Conservation (phyloP, 2,113 vertebrate genomes). For the Myxocyprinus asiaticus region DNA sequence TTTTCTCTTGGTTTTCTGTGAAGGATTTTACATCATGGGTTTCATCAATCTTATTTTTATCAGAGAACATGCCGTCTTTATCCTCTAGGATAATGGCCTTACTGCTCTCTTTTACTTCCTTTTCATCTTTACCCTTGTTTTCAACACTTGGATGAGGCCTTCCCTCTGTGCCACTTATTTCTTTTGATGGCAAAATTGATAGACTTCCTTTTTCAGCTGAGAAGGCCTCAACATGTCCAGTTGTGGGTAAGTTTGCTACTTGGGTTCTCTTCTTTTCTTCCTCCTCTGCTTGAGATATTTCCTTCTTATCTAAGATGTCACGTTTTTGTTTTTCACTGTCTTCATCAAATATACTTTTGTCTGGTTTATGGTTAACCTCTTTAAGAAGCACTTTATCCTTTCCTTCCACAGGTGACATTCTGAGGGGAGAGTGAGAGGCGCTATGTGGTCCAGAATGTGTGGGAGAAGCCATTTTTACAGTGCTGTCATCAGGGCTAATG, state of each 20-base stretch:
- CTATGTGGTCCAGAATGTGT: slow-evolving; percentile 81
- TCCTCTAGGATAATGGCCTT: slow-evolving; percentile 69
- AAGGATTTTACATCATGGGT: slow-evolving; percentile 43
- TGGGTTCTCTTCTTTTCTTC: slow-evolving; percentile 28
- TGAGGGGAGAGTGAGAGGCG: slow-evolving; percentile 87
- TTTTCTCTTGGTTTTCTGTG: slow-evolving; percentile 52
- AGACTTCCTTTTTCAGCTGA: slow-evolving; percentile 56
- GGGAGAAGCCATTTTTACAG: slow-evolving; percentile 90
- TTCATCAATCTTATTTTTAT: slow-evolving; percentile 47
- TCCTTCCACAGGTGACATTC: slow-evolving; percentile 87
- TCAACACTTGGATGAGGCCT: slow-evolving; percentile 62
- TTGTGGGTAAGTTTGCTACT: slow-evolving; percentile 27
- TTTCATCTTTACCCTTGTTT: slow-evolving; percentile 61
- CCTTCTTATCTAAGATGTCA: slow-evolving; percentile 25
- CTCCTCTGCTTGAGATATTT: slow-evolving; percentile 42
- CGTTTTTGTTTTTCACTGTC: slow-evolving; percentile 24
- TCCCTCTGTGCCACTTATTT: slow-evolving; percentile 69
- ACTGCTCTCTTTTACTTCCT: slow-evolving; percentile 55
- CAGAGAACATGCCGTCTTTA: slow-evolving; percentile 27
- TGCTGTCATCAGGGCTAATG: slow-evolving; percentile 92
- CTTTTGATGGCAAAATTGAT: slow-evolving; percentile 35
- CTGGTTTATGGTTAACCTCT: slow-evolving; percentile 66
- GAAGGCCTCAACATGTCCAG: slow-evolving; percentile 51
- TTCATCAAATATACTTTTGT: neutral
- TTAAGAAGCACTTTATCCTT: slow-evolving; percentile 75